A percentile compares a stretch with the other conserved stretches of the same genome.
Evolutionary conservation across 2,797 vertebrate species (phyloP).

Genomic region (Enteromius argenteus): DNA sequence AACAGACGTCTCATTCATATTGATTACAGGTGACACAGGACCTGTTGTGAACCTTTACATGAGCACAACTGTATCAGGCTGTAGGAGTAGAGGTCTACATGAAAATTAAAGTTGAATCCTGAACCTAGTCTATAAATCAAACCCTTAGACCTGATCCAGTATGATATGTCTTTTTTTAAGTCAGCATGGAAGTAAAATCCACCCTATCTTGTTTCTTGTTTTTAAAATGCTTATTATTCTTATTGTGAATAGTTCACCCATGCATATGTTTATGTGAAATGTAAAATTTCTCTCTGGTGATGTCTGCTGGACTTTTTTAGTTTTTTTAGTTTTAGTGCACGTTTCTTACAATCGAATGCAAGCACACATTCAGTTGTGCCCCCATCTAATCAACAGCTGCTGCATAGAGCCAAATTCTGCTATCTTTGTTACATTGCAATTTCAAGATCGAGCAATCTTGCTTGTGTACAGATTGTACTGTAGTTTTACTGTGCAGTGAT

Average conservation of each 20-base stretch:
- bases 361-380: neutral
- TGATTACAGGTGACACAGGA: conserved; percentile 56
- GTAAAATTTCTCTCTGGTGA: neutral
- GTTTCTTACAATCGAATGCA: neutral
- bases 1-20: conserved; percentile 54
- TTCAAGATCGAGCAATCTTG: neutral
- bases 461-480: neutral
- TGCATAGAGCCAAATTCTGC: neutral
- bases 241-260: neutral
- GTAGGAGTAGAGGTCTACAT: conserved; percentile 5
- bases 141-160: neutral
- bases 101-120: neutral
- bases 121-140: neutral
- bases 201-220: neutral
- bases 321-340: no score
- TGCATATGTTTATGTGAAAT: neutral
- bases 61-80: neutral
- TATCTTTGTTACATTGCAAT: neutral
- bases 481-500: conserved; percentile 2
- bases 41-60: conserved; percentile 17
- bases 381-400: neutral
- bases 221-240: neutral
- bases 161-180: neutral
- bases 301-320: neutral
- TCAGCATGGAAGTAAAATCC: neutral